These are phyloP conservation scores for Naja naja DNA, from an alignment of 2,113 vertebrate genomes.

Conservation along the genomic window DNA sequence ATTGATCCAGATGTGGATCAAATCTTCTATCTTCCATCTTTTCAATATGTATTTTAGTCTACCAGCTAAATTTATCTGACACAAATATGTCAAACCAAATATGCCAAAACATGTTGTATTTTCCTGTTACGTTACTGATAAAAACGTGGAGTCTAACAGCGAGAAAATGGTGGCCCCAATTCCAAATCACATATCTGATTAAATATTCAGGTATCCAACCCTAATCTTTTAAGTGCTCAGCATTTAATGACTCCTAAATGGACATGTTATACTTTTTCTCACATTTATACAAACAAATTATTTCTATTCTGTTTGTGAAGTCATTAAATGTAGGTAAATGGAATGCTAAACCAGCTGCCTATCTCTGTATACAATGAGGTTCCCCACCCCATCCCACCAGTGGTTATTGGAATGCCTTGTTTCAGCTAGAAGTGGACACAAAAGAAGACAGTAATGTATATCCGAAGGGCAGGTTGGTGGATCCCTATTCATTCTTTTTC, in stretches of 20 bases:
- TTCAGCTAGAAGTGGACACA: not conserved
- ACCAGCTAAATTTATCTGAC: not conserved
- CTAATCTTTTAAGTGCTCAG: not conserved
- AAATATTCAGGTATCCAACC: not conserved
- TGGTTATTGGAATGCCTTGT: not conserved
- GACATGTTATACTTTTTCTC: not conserved
- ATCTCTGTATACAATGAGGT: not conserved
- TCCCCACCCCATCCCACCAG: not conserved
- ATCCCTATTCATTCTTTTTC: not conserved
- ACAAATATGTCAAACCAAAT: not conserved
- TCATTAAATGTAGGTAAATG: not conserved
- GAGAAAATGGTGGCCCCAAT: not conserved
- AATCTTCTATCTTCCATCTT: not conserved
- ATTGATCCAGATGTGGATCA: not conserved
- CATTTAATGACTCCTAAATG: not conserved
- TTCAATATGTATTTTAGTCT: not conserved
- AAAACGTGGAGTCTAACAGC: not conserved
- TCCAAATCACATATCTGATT: not conserved
- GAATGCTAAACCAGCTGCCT: not conserved
- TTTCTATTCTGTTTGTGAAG: not conserved
- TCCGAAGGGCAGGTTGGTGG: not conserved
- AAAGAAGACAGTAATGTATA: not conserved
- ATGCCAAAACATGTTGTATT: not conserved
- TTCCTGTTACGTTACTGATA: not conserved
- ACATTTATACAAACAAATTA: not conserved